phyloP scores from a whole-genome alignment of 2,797 vertebrate species.

The Bovichtus diacanthus region DNA sequence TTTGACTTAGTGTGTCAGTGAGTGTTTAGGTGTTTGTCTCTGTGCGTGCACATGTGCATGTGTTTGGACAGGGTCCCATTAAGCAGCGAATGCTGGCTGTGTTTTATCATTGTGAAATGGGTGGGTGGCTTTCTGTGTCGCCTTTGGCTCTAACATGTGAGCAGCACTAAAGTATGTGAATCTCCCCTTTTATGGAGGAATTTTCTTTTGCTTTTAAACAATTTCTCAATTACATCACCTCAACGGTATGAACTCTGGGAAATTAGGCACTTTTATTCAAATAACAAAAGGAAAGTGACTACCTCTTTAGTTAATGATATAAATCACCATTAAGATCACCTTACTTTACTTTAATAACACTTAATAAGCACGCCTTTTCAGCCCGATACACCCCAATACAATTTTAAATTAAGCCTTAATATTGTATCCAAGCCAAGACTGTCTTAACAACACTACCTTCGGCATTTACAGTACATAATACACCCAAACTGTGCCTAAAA shows the following conservation, averaged over 20 bases:
- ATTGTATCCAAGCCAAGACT: neutral
- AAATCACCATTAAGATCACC: conserved; percentile 13
- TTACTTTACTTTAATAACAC: conserved; percentile 8
- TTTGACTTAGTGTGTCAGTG: conserved; percentile 60
- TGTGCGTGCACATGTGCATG: neutral
- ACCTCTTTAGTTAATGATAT: conserved; percentile 8
- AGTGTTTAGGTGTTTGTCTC: conserved; percentile 47
- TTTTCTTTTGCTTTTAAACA: conserved; percentile 20
- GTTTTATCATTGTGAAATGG: conserved; percentile 51
- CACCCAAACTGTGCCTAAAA: conserved; percentile 15
- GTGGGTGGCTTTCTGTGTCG: conserved; percentile 17
- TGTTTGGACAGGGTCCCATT: conserved; percentile 48
- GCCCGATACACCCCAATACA: conserved; percentile 9
- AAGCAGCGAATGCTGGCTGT: conserved; percentile 57
- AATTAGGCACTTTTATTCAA: neutral
- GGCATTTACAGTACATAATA: neutral
- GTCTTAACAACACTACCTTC: neutral
- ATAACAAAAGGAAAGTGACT: neutral
- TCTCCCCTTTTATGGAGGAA: conserved; percentile 11
- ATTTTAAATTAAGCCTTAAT: neutral
- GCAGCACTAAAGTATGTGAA: conserved; percentile 26
- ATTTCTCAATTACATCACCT: conserved; percentile 7
- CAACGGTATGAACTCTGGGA: neutral
- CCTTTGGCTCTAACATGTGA: conserved; percentile 27
- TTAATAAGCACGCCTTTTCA: neutral